phyloP scores from a whole-genome alignment of 1,140 invertebrate species.

The Eriosoma lanigerum region DNA sequence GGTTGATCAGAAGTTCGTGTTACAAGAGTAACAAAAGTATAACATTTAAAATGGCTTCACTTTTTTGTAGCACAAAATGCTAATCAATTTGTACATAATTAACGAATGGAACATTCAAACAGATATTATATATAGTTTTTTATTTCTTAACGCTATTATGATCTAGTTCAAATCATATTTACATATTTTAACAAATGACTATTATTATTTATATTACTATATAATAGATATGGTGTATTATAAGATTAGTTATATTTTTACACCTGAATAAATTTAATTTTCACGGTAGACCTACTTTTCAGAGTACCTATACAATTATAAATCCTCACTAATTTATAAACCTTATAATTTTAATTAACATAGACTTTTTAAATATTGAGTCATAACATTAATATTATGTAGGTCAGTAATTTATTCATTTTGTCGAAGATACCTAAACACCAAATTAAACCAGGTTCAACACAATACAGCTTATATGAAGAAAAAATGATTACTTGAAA shows the following conservation, averaged over 20 bases:
- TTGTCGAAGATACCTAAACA: not conserved
- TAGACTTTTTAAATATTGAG: not conserved
- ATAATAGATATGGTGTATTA: not conserved
- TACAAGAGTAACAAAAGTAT: too few species aligned
- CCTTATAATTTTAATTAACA: conserved; percentile 36
- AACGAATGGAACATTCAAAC: too few species aligned
- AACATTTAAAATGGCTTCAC: too few species aligned
- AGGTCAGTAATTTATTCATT: conserved; percentile 3
- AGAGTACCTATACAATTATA: not conserved
- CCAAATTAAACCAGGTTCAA: too few species aligned
- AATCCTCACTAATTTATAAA: not conserved
- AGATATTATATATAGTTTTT: too few species aligned
- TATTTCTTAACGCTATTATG: too few species aligned
- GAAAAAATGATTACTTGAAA: too few species aligned
- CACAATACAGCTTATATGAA: too few species aligned
- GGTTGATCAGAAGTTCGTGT: too few species aligned
- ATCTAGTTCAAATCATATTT: not conserved
- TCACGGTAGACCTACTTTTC: conserved; percentile 44
- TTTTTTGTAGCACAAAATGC: too few species aligned
- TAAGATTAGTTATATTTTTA: not conserved
- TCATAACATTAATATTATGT: not conserved
- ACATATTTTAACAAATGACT: not conserved
- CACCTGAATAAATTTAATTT: conserved; percentile 36
- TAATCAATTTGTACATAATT: too few species aligned
- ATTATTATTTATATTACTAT: not conserved